Percentiles rank a stretch among this genome's conserved stretches.
These are phyloP conservation scores for Cheirogaleus major DNA, from an alignment of 2,797 vertebrate genomes.

Conservation along the genomic window DNA sequence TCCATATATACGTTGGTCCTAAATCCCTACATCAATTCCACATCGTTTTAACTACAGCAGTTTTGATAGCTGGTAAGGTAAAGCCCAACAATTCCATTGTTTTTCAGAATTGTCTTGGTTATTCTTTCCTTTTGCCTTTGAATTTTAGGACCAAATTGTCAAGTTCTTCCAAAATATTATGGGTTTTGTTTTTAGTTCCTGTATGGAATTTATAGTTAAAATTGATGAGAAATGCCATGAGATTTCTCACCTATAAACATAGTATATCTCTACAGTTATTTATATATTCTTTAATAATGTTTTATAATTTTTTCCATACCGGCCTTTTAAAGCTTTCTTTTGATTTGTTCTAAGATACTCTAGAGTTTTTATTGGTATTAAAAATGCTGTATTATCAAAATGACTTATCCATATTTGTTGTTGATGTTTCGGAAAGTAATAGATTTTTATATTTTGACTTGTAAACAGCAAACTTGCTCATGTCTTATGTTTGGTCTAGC, in stretches of 20 bases:
- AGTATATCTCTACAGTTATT: background rate
- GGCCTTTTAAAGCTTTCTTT: background rate
- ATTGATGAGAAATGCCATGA: background rate
- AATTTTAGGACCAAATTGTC: background rate
- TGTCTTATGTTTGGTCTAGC: background rate
- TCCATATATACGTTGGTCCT: background rate
- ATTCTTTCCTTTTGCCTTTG: constrained; percentile 18
- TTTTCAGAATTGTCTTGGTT: background rate
- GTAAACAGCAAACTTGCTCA: background rate
- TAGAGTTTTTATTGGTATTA: background rate
- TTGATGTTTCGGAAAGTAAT: background rate
- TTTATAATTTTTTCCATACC: background rate
- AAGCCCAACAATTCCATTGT: background rate
- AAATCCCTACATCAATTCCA: background rate
- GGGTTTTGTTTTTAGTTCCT: background rate
- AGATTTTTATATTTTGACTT: background rate
- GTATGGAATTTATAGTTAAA: constrained; percentile 16
- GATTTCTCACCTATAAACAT: background rate
- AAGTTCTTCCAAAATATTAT: background rate
- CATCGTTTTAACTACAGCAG: background rate
- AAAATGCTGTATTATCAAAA: background rate
- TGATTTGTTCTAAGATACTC: background rate
- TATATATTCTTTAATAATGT: background rate
- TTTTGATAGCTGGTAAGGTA: background rate
- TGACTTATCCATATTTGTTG: background rate